phyloP scores from a whole-genome alignment of 2,888 invertebrate species.

The Meloe dianella region DNA sequence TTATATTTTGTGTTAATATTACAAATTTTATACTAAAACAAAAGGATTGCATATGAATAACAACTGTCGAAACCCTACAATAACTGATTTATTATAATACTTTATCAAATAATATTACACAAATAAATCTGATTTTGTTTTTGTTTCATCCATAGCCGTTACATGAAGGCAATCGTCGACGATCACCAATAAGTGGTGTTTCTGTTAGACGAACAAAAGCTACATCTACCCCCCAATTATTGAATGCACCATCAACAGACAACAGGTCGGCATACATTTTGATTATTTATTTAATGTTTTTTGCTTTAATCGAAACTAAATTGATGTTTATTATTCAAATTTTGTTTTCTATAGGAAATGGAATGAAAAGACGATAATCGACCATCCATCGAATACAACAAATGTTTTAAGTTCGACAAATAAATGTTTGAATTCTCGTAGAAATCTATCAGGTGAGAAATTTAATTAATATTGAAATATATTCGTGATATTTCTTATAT shows the following conservation, averaged over 20 bases:
- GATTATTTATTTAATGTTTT: slow-evolving; percentile 6
- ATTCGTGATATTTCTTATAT: too few species aligned
- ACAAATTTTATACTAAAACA: neutral
- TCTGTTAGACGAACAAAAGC: slow-evolving; percentile 46
- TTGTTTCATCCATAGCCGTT: slow-evolving; percentile 48
- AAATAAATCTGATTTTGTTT: neutral
- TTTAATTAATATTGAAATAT: slow-evolving; percentile 3
- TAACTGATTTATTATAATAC: neutral
- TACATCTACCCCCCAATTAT: slow-evolving; percentile 56
- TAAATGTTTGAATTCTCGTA: slow-evolving; percentile 43
- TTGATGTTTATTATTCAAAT: neutral
- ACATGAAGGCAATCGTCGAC: slow-evolving; percentile 53
- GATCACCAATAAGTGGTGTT: slow-evolving; percentile 52
- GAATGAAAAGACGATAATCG: neutral
- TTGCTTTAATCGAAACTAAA: neutral
- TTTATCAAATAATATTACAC: neutral
- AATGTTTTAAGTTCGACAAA: too few species aligned
- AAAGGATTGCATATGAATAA: neutral
- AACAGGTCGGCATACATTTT: slow-evolving; percentile 25
- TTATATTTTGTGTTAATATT: neutral
- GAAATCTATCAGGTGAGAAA: slow-evolving; percentile 47
- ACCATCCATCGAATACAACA: slow-evolving; percentile 19
- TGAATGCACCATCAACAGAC: slow-evolving; percentile 43
- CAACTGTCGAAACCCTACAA: neutral
- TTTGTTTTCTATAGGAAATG: slow-evolving; percentile 28